phyloP scores from a whole-genome alignment of 2,888 invertebrate species.

The Cheilosia vernalis region DNA sequence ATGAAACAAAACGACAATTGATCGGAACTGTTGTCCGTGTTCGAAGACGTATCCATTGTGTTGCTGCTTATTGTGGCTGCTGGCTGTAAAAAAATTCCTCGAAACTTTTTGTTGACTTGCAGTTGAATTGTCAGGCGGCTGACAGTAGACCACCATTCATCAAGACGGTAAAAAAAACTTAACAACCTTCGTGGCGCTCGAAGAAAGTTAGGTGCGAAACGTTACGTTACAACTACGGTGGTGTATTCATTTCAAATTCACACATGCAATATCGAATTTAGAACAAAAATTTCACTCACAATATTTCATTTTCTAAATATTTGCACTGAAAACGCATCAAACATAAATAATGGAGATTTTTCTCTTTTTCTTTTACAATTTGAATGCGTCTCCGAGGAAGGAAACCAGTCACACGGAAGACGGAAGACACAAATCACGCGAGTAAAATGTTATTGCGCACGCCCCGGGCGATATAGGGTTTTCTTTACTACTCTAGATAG shows the following conservation, averaged over 20 bases:
- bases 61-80: not conserved
- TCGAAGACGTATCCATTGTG: conserved; percentile 74
- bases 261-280: conserved; percentile 41
- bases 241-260: conserved; percentile 55
- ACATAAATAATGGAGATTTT: conserved; percentile 11
- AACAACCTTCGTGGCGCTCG: not conserved
- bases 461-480: not conserved
- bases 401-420: conserved; percentile 43
- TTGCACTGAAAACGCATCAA: conserved; percentile 59
- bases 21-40: conserved; percentile 71
- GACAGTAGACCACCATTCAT: conserved; percentile 36
- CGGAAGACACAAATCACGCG: conserved; percentile 52
- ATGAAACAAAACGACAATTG: conserved; percentile 74
- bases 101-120: conserved; percentile 1
- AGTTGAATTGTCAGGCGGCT: conserved; percentile 12
- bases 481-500: conserved; percentile 18
- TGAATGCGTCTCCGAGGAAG: conserved; percentile 1
- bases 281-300: conserved; percentile 65
- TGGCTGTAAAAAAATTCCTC: conserved; percentile 19
- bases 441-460: not conserved
- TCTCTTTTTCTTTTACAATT: conserved; percentile 9
- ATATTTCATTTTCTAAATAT: conserved; percentile 57
- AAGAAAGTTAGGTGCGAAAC: conserved; percentile 56
- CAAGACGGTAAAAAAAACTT: not conserved
- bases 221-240: conserved; percentile 10